A percentile compares a stretch with the other conserved stretches of the same genome.
phyloP scores from a whole-genome alignment of 2,888 invertebrate species.

The Philereme vetulata region DNA sequence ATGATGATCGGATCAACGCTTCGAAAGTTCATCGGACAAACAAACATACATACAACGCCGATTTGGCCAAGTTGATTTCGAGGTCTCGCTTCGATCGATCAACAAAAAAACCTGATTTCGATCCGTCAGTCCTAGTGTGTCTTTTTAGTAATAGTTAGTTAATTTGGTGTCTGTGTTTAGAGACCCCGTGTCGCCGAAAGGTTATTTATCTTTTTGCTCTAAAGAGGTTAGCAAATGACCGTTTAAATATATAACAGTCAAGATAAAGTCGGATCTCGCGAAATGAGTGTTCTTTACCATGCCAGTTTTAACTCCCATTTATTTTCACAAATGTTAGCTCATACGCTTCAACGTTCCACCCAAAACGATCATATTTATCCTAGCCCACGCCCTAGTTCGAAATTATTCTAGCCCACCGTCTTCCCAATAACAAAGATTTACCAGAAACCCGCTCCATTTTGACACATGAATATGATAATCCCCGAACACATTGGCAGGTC shows the following conservation, averaged over 20 bases:
- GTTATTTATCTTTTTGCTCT: neutral
- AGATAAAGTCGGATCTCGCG: neutral
- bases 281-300: too few species aligned
- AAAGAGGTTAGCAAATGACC: neutral
- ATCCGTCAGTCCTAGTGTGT: neutral
- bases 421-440: conserved; percentile 46
- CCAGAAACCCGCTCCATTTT: conserved; percentile 36
- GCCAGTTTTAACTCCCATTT: too few species aligned
- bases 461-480: conserved; percentile 58
- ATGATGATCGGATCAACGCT: too few species aligned
- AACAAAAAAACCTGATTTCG: conserved; percentile 17
- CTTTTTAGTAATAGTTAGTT: too few species aligned
- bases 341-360: too few species aligned
- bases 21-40: too few species aligned
- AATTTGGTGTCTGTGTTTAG: conserved; percentile 1
- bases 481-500: conserved; percentile 45
- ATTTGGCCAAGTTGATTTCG: too few species aligned
- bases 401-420: conserved; percentile 21
- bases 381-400: neutral
- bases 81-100: too few species aligned
- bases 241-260: neutral
- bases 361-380: too few species aligned
- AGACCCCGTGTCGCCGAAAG: conserved; percentile 7
- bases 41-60: too few species aligned
- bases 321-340: too few species aligned